A percentile compares a stretch with the other conserved stretches of the same genome.
phyloP scores from a whole-genome alignment of 2,797 vertebrate genomes.

The Tolypeutes matacus region DNA sequence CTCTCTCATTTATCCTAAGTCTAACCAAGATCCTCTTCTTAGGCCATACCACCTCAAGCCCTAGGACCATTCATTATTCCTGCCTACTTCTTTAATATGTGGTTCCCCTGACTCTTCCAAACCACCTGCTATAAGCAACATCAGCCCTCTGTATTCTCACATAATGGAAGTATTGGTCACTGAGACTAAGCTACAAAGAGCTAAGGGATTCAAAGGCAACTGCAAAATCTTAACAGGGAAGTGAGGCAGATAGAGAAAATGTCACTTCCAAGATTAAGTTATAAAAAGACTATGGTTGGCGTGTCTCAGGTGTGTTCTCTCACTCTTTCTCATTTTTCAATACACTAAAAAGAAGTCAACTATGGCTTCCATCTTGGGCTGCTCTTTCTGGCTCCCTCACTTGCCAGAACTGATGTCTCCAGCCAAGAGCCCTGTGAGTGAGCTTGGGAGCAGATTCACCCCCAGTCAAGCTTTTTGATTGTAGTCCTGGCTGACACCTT shows the following conservation, averaged over 20 bases:
- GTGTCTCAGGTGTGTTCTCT: too few relatives aligned
- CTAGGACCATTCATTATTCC: background rate
- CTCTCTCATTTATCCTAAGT: background rate
- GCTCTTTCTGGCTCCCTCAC: background rate
- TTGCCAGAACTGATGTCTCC: background rate
- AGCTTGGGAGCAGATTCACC: background rate
- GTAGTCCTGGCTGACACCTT: background rate
- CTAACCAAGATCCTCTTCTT: background rate
- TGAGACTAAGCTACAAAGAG: conserved; percentile 49
- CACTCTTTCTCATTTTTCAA: too few relatives aligned
- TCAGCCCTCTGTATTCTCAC: conserved; percentile 1
- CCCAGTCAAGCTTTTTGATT: background rate
- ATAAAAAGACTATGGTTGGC: background rate
- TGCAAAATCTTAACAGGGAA: background rate
- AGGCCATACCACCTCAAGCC: background rate
- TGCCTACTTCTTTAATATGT: background rate
- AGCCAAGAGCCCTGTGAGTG: background rate
- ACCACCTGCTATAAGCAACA: conserved; percentile 38
- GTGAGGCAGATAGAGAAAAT: background rate
- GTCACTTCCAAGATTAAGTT: background rate
- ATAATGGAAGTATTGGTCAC: background rate
- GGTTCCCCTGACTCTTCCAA: conserved; percentile 31
- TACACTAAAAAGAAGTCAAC: background rate
- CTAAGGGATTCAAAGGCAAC: background rate
- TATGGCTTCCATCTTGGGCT: background rate